These are phyloP conservation scores for Lamellibrachia columna DNA, from an alignment of 2,888 invertebrate genomes.

Conservation along the genomic window DNA sequence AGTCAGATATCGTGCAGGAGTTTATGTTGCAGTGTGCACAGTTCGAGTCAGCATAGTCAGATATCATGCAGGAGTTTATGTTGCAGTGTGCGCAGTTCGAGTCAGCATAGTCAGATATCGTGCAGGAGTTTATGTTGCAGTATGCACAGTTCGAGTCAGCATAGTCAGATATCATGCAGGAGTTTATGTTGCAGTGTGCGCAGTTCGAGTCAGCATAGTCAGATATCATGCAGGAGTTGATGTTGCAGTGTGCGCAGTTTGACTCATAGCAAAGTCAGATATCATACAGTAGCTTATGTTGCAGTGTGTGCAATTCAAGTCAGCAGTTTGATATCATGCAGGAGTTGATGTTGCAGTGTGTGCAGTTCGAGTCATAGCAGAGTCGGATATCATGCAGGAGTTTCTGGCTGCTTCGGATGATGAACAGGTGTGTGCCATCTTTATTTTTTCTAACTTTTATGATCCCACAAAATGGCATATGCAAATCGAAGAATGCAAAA, in stretches of 20 bases:
- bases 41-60: conserved; percentile 95
- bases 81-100: too few relatives aligned
- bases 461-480: background rate
- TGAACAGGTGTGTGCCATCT: conserved; percentile 55
- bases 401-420: conserved; percentile 89
- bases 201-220: background rate
- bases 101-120: background rate
- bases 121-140: too few relatives aligned
- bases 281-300: background rate
- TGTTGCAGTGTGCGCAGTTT: too few relatives aligned
- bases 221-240: too few relatives aligned
- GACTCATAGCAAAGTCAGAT: too few relatives aligned
- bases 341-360: conserved; percentile 73
- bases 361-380: conserved; percentile 96
- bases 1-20: conserved; percentile 95
- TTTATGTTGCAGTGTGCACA: conserved; percentile 85
- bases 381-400: conserved; percentile 95
- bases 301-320: background rate
- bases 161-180: too few relatives aligned
- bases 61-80: conserved; percentile 96
- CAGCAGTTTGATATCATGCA: background rate
- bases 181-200: background rate
- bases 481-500: too few relatives aligned
- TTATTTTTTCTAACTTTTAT: background rate
- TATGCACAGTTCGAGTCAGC: too few relatives aligned